Base-by-base conservation (phyloP, 1,140 invertebrate species). In the Tetragnatha versicolor region DNA sequence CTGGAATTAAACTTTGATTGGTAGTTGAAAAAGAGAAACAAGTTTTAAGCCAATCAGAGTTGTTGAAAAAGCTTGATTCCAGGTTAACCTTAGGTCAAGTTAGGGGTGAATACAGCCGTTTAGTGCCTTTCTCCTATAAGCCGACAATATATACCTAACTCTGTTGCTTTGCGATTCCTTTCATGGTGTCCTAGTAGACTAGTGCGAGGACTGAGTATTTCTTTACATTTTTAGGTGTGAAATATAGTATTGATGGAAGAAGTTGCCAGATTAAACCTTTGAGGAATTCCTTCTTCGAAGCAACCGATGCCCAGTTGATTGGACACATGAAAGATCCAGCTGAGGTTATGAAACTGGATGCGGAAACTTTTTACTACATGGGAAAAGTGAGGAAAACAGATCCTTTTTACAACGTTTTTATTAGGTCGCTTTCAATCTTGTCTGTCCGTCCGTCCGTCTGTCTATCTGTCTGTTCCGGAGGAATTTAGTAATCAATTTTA, bases 221-320 rank as follows among this genome's bases (percentile, higher is more conserved):
- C n/a, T n/a, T n/a, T n/a, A n/a, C n/a, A 58, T 39, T 27, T 17
- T 22, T 35, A 77, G 75, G 75, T 55, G 75, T 77, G 47, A 77
- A 49, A 12, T 77, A 77, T 51, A 68, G 45, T 27, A 2, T 22
- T 1, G 14, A 77, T n/a, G 10, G 31, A 1, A 7, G 31, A 5
- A 55, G 61, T 6, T 77, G 75, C n/a, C 39, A 17, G 3, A 77
- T 77, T 10, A 39, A 66, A 10, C 75, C 75, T 2, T 27, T 77
- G 14, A 39, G 61, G 51, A 29, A 77, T 29, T 66, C 75, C 10
- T 20, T 77, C 29, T 77, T 77, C n/a, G 75, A 77, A 55, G 29
- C 35, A 22, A 39, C 66, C 17, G 61, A 68, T 4, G 63, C 45
- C 1, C 31, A 77, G 10, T 3, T 77, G 14, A 55, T 66, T 6